Conservation (phyloP, 2,113 vertebrate genomes). For the Chelonoidis abingdonii region DNA sequence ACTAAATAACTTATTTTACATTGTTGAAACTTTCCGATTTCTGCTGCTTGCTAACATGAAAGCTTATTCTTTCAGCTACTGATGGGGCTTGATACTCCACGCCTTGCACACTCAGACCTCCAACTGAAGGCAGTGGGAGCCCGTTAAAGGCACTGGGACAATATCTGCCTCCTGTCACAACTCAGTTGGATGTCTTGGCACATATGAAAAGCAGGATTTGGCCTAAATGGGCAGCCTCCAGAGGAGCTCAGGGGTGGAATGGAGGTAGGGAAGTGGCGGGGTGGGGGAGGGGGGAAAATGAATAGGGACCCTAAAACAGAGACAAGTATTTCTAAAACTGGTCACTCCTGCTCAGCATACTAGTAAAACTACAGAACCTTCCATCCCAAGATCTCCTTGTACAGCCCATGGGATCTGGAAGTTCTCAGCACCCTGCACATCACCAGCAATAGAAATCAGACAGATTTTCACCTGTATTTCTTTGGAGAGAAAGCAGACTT, state of each 20-base stretch:
- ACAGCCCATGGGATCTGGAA: neutral
- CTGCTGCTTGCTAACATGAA: neutral
- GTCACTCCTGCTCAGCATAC: neutral
- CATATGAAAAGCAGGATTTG: neutral
- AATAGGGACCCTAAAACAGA: neutral
- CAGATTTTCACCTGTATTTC: neutral
- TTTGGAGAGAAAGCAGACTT: neutral
- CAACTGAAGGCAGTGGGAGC: slow-evolving; percentile 24
- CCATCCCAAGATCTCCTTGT: neutral
- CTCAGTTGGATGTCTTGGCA: neutral
- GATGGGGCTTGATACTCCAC: slow-evolving; percentile 1
- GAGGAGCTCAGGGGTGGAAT: neutral
- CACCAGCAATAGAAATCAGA: neutral
- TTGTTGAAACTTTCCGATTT: neutral
- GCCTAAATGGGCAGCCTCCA: neutral
- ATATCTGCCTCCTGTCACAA: slow-evolving; percentile 23
- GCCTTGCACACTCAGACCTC: slow-evolving; percentile 34
- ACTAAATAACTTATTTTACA: neutral
- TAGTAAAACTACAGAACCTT: neutral
- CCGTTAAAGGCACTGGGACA: slow-evolving; percentile 28
- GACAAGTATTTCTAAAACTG: neutral
- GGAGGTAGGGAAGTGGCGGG: neutral
- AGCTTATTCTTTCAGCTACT: slow-evolving; percentile 15
- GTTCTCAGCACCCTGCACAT: neutral
- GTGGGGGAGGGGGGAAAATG: neutral